A percentile compares a stretch with the other conserved stretches of the same genome.
Conservation (phyloP, 2,113 vertebrate genomes). For the Dryoscopus gambensis region DNA sequence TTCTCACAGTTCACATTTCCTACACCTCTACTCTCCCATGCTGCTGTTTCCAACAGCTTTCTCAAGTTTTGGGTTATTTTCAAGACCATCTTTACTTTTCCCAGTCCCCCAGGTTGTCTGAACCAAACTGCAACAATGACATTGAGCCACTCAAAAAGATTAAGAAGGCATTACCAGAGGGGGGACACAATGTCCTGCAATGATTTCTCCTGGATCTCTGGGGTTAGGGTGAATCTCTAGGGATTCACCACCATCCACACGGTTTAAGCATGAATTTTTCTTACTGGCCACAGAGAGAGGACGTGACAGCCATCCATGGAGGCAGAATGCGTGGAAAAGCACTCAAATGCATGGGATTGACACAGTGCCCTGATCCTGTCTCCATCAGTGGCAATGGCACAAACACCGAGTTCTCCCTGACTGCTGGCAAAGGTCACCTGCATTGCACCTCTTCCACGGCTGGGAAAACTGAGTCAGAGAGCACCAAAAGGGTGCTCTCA, state of each 20-base stretch:
- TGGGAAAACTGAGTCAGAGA: neutral
- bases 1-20: neutral
- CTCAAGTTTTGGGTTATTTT: neutral
- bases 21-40: neutral
- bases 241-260: neutral
- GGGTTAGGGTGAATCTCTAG: neutral
- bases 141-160: neutral
- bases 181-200: neutral
- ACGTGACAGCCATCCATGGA: neutral
- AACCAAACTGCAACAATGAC: neutral
- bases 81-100: neutral
- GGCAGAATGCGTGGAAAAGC: neutral
- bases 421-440: neutral
- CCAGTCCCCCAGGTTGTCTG: neutral
- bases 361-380: too few relatives aligned
- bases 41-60: neutral
- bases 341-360: neutral
- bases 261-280: neutral
- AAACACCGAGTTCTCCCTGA: neutral
- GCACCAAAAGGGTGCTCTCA: neutral
- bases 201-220: neutral
- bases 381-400: neutral
- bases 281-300: neutral
- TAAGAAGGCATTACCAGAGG: neutral
- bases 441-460: neutral